Evolutionary conservation across 2,888 invertebrate genomes (phyloP).

Genomic region (Caenorhabditis becei): DNA sequence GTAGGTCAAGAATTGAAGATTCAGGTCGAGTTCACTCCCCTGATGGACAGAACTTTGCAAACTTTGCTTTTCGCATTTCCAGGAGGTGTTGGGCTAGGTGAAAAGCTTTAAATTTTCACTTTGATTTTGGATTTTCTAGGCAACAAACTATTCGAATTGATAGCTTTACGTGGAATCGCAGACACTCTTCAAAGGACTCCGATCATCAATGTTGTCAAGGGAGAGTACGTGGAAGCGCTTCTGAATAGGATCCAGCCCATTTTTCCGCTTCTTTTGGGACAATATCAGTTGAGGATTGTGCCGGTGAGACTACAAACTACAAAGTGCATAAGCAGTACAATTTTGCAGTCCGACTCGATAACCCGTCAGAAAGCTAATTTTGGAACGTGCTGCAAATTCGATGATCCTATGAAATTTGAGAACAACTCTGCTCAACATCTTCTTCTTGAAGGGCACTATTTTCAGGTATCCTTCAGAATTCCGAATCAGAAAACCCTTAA

Average conservation of each 20-base stretch:
- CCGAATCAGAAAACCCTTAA: too few relatives aligned
- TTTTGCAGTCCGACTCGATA: too few relatives aligned
- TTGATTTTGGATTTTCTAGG: conserved; percentile 37
- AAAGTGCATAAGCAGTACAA: too few relatives aligned
- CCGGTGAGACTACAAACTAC: conserved; percentile 12
- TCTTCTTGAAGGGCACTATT: conserved; percentile 38
- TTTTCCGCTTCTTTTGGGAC: conserved; percentile 38
- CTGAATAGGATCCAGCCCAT: conserved; percentile 24
- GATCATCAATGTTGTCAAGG: conserved; percentile 32
- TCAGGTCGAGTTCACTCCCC: too few relatives aligned
- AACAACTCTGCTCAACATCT: conserved; percentile 25
- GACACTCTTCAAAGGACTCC: conserved; percentile 21
- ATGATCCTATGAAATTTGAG: conserved; percentile 23
- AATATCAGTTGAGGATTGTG: conserved; percentile 36
- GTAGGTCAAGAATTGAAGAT: too few relatives aligned
- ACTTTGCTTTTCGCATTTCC: too few relatives aligned
- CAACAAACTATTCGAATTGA: conserved; percentile 49
- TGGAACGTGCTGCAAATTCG: conserved; percentile 43
- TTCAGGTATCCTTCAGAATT: conserved; percentile 14
- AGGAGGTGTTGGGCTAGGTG: too few relatives aligned
- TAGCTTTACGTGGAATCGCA: conserved; percentile 39
- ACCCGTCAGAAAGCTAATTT: conserved; percentile 21
- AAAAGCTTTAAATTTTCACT: conserved; percentile 8
- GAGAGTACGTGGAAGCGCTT: conserved; percentile 3
- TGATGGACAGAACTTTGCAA: too few relatives aligned